These are phyloP conservation scores for Xanthorhoe spadicearia DNA, from an alignment of 2,888 invertebrate species.

Conservation along the genomic window DNA sequence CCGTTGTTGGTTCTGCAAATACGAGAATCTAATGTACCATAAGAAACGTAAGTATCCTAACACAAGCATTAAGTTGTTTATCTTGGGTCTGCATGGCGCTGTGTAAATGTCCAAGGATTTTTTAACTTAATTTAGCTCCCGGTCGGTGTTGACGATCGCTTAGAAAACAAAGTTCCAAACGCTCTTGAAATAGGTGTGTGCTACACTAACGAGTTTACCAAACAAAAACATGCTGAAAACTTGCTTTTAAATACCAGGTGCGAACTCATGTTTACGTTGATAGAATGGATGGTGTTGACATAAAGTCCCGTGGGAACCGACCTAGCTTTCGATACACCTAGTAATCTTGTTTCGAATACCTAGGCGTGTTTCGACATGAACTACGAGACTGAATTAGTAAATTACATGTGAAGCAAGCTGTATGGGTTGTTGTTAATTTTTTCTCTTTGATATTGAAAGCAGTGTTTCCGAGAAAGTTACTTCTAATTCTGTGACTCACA, in stretches of 20 bases:
- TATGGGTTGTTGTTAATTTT: too few species aligned
- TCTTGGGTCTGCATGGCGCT: too few species aligned
- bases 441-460: too few species aligned
- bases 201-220: conserved; percentile 12
- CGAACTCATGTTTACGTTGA: conserved; percentile 1
- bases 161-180: neutral
- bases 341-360: neutral
- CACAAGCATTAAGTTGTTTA: too few species aligned
- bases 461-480: too few species aligned
- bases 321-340: conserved; percentile 5
- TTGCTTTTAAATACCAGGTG: neutral
- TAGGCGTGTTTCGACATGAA: neutral
- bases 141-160: neutral
- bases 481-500: too few species aligned
- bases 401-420: too few species aligned
- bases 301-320: conserved; percentile 11
- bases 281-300: conserved; percentile 4
- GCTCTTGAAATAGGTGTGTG: conserved; percentile 17
- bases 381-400: too few species aligned
- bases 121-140: neutral
- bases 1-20: too few species aligned
- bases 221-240: conserved; percentile 14
- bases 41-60: too few species aligned
- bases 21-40: too few species aligned
- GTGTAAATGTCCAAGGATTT: too few species aligned